Conservation (phyloP, 2,113 vertebrate genomes). For the Solea solea region DNA sequence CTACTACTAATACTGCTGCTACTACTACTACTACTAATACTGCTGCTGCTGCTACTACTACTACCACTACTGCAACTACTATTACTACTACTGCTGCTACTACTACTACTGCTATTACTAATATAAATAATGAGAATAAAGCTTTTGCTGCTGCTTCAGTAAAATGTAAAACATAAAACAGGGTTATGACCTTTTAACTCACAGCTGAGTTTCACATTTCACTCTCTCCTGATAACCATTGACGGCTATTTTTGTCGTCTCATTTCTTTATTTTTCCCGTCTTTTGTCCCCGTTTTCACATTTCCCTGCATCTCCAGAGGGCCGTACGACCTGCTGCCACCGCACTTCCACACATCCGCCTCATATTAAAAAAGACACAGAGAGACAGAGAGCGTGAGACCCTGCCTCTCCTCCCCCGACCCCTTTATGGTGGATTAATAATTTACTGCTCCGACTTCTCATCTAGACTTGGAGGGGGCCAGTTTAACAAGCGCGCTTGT, state of each 20-base stretch:
- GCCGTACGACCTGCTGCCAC: background rate
- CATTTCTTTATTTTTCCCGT: background rate
- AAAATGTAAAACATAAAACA: too few relatives aligned
- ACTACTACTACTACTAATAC: too few relatives aligned
- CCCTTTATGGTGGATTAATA: slow-evolving; percentile 53
- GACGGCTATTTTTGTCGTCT: slow-evolving; percentile 2
- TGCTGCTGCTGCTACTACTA: too few relatives aligned
- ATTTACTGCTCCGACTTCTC: slow-evolving; percentile 58
- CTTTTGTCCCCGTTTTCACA: background rate
- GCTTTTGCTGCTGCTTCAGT: too few relatives aligned
- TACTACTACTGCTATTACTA: too few relatives aligned
- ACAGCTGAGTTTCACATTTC: too few relatives aligned
- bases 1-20: too few relatives aligned
- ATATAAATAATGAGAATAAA: too few relatives aligned
- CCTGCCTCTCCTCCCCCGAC: background rate
- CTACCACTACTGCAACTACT: too few relatives aligned
- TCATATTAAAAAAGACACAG: slow-evolving; percentile 18
- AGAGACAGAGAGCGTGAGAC: too few relatives aligned
- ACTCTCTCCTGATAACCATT: background rate
- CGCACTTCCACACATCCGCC: background rate
- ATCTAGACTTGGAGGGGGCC: slow-evolving; percentile 40
- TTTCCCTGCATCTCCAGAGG: slow-evolving; percentile 9
- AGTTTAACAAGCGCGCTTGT: slow-evolving; percentile 52
- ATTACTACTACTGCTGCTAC: too few relatives aligned
- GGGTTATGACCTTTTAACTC: too few relatives aligned